Evolutionary conservation across 2,888 invertebrate genomes (phyloP).

Genomic region (Apodemia hepburni): DNA sequence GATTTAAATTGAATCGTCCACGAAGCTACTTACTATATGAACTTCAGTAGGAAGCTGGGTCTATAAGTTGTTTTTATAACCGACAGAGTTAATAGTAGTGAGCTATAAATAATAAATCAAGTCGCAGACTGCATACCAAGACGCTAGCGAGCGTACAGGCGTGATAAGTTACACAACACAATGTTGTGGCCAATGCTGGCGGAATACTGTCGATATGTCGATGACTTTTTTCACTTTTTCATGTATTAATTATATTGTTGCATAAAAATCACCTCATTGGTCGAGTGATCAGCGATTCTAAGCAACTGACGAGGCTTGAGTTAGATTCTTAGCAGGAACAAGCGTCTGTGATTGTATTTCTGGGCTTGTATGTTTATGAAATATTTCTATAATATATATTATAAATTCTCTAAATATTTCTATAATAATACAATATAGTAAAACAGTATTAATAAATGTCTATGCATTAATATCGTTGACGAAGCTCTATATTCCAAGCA

Average conservation of each 20-base stretch:
- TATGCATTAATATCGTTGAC: no score
- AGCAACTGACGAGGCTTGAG: no score
- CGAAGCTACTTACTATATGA: background rate
- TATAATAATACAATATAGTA: no score
- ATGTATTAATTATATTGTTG: background rate
- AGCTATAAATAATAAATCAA: conserved; percentile 22
- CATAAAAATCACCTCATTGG: no score
- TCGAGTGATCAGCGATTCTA: no score
- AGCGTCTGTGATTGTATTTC: no score
- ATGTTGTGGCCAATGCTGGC: conserved; percentile 11
- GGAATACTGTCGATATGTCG: conserved; percentile 6
- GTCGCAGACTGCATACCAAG: conserved; percentile 19
- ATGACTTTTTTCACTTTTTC: background rate
- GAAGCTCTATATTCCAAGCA: no score
- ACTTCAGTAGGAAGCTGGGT: conserved; percentile 1
- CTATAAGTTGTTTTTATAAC: conserved; percentile 13
- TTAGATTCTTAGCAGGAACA: no score
- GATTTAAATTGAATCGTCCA: conserved; percentile 10
- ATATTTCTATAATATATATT: no score
- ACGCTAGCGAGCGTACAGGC: conserved; percentile 17
- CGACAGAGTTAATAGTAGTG: conserved; percentile 19
- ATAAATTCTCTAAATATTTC: no score
- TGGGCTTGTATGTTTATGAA: no score
- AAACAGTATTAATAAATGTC: no score
- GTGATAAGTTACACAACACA: conserved; percentile 19